Base-by-base conservation (phyloP, 2,888 invertebrate species). In the Acanthosepion pharaonis region DNA sequence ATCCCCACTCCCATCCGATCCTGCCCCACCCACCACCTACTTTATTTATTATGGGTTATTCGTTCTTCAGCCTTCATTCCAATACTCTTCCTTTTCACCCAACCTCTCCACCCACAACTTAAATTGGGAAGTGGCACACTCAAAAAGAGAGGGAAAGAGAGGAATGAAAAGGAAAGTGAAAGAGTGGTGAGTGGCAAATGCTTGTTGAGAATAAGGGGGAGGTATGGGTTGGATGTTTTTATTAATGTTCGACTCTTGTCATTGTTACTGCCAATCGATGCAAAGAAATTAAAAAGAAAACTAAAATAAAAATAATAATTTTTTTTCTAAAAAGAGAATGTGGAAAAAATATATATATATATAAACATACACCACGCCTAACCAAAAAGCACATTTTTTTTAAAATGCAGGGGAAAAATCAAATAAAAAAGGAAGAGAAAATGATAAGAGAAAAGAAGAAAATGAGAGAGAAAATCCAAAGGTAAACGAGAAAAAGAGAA, bases 241-340 rank as follows among this genome's bases (percentile, higher is more conserved):
- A 78, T 78, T 78, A 78, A 78, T 78, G n/a, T 78, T 78, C 78
- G n/a, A 78, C 78, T 78, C 78, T 78, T 78, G 78, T 78, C 78
- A 78, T 78, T 78, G 78, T 78, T 78, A 78, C 78, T 78, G 78
- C n/a, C 78, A 78, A n/a, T n/a, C 78, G 78, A 78, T 78, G n/a
- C 15, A 78, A 78, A 78, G 78, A 78, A n/a, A 78, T 78, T 33
- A n/a, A 78, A 78, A 78, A n/a, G 11, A 78, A 59, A 23, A 59
- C 23, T 59, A 59, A 59, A 59, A 55, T 2, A 55, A 23, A 59
- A 20, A 55, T 20, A 9, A 9, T 53, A 33, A 18, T 55, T 23
- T 59, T 59, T 59, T 59, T 59, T 5, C 59, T 59, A 59, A 59
- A 23, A 59, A 59, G 55, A 59, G 59, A 59, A 59, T 23, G 23